phyloP scores from a whole-genome alignment of 2,888 invertebrate species.

The Netelia melanura region DNA sequence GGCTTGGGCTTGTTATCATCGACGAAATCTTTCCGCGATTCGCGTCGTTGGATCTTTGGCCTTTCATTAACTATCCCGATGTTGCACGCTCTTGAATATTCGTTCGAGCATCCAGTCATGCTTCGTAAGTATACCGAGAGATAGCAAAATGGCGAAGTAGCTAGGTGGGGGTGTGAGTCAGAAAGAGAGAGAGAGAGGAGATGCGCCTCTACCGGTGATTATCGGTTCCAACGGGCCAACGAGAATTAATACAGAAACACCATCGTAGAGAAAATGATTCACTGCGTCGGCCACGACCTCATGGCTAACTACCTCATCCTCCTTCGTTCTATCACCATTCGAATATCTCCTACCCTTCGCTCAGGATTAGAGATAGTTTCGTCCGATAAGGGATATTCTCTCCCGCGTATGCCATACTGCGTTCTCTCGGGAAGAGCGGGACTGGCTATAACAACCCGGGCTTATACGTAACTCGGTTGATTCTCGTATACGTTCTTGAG shows the following conservation, averaged over 20 bases:
- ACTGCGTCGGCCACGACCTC: slow-evolving; percentile 62
- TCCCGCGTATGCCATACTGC: slow-evolving; percentile 64
- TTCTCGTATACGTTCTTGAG: slow-evolving; percentile 1
- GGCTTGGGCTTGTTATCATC: slow-evolving; percentile 50
- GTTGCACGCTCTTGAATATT: slow-evolving; percentile 56
- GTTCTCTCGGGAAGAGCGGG: slow-evolving; percentile 61
- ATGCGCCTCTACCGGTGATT: slow-evolving; percentile 60
- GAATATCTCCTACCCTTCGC: slow-evolving; percentile 14
- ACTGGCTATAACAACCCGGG: neutral
- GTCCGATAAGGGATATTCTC: slow-evolving; percentile 66
- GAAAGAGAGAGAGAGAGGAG: slow-evolving; percentile 30
- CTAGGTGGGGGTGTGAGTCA: neutral
- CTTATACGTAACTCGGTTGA: neutral
- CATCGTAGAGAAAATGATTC: slow-evolving; percentile 65
- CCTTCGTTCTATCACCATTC: slow-evolving; percentile 27
- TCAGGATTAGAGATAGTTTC: slow-evolving; percentile 55
- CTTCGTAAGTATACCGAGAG: slow-evolving; percentile 48
- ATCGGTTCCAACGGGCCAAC: slow-evolving; percentile 50
- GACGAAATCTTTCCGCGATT: slow-evolving; percentile 46
- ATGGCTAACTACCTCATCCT: slow-evolving; percentile 37
- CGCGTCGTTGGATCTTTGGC: slow-evolving; percentile 46
- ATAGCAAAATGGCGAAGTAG: slow-evolving; percentile 1
- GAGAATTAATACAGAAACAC: slow-evolving; percentile 53
- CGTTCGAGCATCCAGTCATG: slow-evolving; percentile 49
- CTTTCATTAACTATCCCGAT: slow-evolving; percentile 53